Conservation (phyloP, 2,797 vertebrate species). For the Phataginus tetradactyla region DNA sequence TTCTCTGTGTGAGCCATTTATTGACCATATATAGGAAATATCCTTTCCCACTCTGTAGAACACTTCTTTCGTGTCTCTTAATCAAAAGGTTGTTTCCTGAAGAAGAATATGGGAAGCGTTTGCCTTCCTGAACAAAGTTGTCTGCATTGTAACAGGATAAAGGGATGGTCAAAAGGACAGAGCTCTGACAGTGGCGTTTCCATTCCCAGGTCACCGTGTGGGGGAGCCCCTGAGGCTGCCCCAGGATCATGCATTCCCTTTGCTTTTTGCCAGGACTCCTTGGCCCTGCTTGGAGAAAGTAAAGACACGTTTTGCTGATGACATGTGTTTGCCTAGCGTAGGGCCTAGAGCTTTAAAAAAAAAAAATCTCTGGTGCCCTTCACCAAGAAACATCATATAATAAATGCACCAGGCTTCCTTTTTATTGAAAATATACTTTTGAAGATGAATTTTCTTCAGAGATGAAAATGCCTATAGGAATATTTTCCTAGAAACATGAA, state of each 20-base stretch:
- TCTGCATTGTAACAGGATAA: neutral
- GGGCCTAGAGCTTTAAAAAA: neutral
- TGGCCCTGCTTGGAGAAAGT: neutral
- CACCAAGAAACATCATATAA: constrained; percentile 44
- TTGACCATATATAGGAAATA: neutral
- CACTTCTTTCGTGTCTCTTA: neutral
- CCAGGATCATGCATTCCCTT: neutral
- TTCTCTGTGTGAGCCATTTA: neutral
- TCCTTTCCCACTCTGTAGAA: neutral
- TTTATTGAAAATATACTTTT: constrained; percentile 60
- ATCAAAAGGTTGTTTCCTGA: neutral
- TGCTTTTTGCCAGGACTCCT: neutral
- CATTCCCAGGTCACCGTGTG: neutral
- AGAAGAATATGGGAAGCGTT: neutral
- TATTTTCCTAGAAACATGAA: constrained; percentile 63
- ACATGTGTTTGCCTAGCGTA: neutral
- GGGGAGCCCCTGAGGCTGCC: neutral
- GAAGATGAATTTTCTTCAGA: constrained; percentile 56
- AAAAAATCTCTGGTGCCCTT: neutral
- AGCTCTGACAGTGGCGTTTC: neutral
- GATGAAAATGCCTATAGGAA: constrained; percentile 37
- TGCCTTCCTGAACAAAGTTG: neutral
- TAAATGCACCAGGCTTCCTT: constrained; percentile 26
- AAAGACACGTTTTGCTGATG: neutral
- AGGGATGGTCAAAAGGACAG: neutral